Percentiles rank a stretch among this genome's conserved stretches.
These are phyloP conservation scores for Andricus quercusramuli DNA, from an alignment of 2,888 invertebrate genomes.

Conservation along the genomic window DNA sequence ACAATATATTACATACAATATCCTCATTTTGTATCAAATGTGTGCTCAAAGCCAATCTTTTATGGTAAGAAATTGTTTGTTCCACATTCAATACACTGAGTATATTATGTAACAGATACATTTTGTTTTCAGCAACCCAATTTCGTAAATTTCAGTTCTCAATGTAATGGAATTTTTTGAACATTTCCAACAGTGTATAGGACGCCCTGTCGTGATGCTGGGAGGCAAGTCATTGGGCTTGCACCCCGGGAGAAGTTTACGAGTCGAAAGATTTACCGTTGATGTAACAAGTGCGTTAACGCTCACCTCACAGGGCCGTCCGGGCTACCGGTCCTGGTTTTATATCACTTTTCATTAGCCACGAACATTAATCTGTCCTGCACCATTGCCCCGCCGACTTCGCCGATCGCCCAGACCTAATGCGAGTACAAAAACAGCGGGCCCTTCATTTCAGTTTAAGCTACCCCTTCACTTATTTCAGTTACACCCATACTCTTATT, in stretches of 20 bases:
- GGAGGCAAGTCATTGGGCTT: slow-evolving; percentile 33
- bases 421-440: neutral
- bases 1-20: too few species aligned
- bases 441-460: neutral
- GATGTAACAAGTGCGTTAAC: slow-evolving; percentile 66
- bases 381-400: slow-evolving; percentile 30
- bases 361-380: slow-evolving; percentile 62
- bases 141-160: too few species aligned
- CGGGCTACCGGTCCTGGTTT: slow-evolving; percentile 59
- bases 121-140: too few species aligned
- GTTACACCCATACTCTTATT: neutral
- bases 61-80: too few species aligned
- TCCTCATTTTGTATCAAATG: too few species aligned
- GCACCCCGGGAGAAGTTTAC: slow-evolving; percentile 60
- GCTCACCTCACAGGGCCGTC: slow-evolving; percentile 47
- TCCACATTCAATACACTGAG: too few species aligned
- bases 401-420: slow-evolving; percentile 7
- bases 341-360: slow-evolving; percentile 67
- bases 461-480: neutral
- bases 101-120: too few species aligned
- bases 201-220: slow-evolving; percentile 35
- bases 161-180: too few species aligned
- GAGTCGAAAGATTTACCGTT: slow-evolving; percentile 69
- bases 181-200: neutral
- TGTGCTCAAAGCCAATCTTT: too few species aligned